Percentiles rank a stretch among this genome's conserved stretches.
phyloP scores from a whole-genome alignment of 2,888 invertebrate species.

The Aethes cnicana region DNA sequence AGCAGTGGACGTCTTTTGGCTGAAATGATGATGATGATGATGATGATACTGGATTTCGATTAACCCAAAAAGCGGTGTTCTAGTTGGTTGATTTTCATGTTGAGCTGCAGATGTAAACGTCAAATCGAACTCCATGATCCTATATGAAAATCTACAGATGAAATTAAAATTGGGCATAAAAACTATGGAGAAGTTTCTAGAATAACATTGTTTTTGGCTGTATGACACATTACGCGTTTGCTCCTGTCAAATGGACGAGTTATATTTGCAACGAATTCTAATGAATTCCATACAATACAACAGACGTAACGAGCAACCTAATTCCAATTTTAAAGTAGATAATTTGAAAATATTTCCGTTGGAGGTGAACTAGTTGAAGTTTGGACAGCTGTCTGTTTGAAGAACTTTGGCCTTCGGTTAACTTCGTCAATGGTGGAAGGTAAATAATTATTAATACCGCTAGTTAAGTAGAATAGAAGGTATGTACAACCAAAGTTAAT shows the following conservation, averaged over 20 bases:
- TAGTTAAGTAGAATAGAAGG: too few relatives aligned
- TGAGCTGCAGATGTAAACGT: too few relatives aligned
- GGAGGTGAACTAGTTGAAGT: not conserved
- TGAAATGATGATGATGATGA: too few relatives aligned
- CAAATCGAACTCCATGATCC: too few relatives aligned
- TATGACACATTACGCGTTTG: conserved; percentile 10
- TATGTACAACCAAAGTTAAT: too few relatives aligned
- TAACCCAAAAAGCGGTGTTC: too few relatives aligned
- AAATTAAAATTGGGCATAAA: not conserved
- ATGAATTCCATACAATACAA: not conserved
- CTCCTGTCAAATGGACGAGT: conserved; percentile 10
- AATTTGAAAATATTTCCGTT: conserved; percentile 1
- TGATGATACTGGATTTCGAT: too few relatives aligned
- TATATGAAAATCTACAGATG: not conserved
- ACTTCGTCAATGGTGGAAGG: not conserved
- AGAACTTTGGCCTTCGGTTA: not conserved
- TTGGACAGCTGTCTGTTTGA: conserved; percentile 10
- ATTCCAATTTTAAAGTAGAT: not conserved
- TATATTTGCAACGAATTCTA: conserved; percentile 5
- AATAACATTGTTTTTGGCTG: conserved; percentile 7
- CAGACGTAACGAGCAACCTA: conserved; percentile 18
- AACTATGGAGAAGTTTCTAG: conserved; percentile 6
- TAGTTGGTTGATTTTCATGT: too few relatives aligned
- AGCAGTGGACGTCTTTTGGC: too few relatives aligned
- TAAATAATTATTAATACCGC: not conserved